phyloP scores from a whole-genome alignment of 92 coral and sea anemone species.

The Galaxea fascicularis region DNA sequence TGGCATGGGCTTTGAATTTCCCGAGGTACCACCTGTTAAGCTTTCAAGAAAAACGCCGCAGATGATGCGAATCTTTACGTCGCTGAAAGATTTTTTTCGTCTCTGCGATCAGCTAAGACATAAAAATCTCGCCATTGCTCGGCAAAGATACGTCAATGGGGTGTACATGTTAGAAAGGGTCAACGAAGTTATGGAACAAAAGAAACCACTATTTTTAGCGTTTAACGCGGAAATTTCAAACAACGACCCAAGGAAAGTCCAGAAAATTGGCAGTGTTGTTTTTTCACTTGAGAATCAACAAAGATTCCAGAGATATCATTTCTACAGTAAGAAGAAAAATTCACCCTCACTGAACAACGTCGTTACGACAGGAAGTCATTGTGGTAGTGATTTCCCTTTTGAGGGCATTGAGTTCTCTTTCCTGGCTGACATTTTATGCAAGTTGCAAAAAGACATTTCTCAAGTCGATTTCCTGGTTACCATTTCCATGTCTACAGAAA shows the following conservation, averaged over 20 bases:
- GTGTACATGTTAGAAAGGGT: conserved; percentile 17
- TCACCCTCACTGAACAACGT: not conserved
- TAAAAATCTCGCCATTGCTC: conserved; percentile 35
- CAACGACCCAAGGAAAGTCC: conserved; percentile 9
- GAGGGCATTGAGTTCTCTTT: not conserved
- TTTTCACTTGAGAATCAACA: conserved; percentile 29
- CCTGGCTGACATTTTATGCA: not conserved
- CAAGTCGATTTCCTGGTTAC: conserved; percentile 28
- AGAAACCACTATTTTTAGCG: conserved; percentile 27
- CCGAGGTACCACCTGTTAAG: conserved; percentile 24
- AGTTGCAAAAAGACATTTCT: conserved; percentile 7
- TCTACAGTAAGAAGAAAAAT: not conserved
- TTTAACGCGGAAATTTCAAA: conserved; percentile 20
- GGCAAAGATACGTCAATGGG: conserved; percentile 42
- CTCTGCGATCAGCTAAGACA: conserved; percentile 17
- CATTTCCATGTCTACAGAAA: conserved; percentile 12
- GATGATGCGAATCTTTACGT: conserved; percentile 32
- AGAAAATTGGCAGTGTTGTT: conserved; percentile 20
- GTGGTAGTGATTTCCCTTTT: not conserved
- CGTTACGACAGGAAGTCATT: not conserved
- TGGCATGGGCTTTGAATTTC: not conserved
- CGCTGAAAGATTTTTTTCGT: conserved; percentile 19
- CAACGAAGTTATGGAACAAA: conserved; percentile 9
- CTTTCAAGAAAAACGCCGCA: conserved; percentile 34
- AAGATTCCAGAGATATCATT: not conserved